phyloP scores from a whole-genome alignment of 37 sponge, comb jelly and placozoan genomes.

The Theonella swinhoei region DNA sequence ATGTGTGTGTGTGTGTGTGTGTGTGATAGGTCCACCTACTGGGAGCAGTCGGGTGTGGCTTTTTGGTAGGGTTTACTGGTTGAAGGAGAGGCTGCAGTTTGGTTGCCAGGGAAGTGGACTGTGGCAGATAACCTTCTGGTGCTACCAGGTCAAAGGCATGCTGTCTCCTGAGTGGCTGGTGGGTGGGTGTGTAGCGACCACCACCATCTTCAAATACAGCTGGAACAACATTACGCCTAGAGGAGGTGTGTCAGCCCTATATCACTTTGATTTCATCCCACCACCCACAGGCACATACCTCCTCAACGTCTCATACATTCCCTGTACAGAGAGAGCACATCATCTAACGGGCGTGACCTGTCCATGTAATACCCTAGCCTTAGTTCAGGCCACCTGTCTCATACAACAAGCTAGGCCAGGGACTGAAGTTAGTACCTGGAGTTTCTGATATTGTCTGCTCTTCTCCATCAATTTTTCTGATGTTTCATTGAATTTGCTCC shows the following conservation, averaged over 20 bases:
- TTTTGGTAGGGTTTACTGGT: background rate
- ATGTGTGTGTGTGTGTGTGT: no score
- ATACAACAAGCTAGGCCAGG: background rate
- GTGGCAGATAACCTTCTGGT: no score
- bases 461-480: slow-evolving; percentile 87
- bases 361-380: no score
- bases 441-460: slow-evolving; percentile 84
- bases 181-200: background rate
- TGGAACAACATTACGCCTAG: slow-evolving; percentile 51
- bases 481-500: slow-evolving; percentile 71
- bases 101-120: background rate
- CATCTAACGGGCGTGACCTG: no score
- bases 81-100: background rate
- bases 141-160: no score
- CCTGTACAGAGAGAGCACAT: slow-evolving; percentile 35
- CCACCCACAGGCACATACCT: slow-evolving; percentile 46
- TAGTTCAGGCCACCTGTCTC: background rate
- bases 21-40: background rate
- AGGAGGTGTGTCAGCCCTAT: background rate
- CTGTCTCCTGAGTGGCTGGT: no score
- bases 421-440: slow-evolving; percentile 52
- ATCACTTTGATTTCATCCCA: background rate
- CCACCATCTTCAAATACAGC: slow-evolving; percentile 35
- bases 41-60: background rate
- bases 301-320: slow-evolving; percentile 80